Evolutionary conservation across 2,113 vertebrate species (phyloP).

Genomic region (Albula glossodonta): DNA sequence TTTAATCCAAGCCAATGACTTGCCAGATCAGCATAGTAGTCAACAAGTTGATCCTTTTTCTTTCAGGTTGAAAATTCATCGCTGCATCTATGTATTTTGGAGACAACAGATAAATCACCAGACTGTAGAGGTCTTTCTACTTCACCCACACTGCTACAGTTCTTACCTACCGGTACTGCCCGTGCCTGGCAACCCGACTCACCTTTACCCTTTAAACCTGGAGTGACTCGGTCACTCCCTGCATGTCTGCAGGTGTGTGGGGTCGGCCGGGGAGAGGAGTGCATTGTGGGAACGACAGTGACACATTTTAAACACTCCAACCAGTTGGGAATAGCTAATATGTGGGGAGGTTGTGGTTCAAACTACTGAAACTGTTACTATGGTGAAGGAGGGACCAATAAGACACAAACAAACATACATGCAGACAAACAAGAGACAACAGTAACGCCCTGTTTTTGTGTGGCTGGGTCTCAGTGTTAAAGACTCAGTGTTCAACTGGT

Average conservation of each 20-base stretch:
- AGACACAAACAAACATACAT: constrained; percentile 8
- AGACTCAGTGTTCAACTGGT: too few species aligned
- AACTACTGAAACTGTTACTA: neutral
- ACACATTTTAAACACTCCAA: constrained; percentile 62
- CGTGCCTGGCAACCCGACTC: constrained; percentile 62
- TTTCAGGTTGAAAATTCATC: neutral
- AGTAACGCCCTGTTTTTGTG: neutral
- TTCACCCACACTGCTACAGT: constrained; percentile 34
- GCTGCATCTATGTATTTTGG: neutral
- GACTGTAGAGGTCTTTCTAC: neutral
- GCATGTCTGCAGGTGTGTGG: constrained; percentile 68
- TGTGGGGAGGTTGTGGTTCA: constrained; percentile 25
- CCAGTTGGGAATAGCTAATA: constrained; percentile 38
- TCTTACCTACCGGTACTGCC: constrained; percentile 23
- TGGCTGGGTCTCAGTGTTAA: too few species aligned
- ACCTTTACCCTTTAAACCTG: constrained; percentile 76
- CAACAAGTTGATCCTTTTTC: neutral
- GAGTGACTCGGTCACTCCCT: constrained; percentile 69
- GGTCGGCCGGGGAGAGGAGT: constrained; percentile 67
- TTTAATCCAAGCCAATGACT: neutral
- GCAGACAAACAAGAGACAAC: neutral
- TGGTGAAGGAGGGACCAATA: constrained; percentile 1
- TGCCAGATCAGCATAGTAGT: neutral
- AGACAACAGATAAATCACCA: neutral
- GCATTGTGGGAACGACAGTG: constrained; percentile 73